A percentile compares a stretch with the other conserved stretches of the same genome.
phyloP scores from a whole-genome alignment of 1,140 invertebrate species.

The Brachionus sp. region DNA sequence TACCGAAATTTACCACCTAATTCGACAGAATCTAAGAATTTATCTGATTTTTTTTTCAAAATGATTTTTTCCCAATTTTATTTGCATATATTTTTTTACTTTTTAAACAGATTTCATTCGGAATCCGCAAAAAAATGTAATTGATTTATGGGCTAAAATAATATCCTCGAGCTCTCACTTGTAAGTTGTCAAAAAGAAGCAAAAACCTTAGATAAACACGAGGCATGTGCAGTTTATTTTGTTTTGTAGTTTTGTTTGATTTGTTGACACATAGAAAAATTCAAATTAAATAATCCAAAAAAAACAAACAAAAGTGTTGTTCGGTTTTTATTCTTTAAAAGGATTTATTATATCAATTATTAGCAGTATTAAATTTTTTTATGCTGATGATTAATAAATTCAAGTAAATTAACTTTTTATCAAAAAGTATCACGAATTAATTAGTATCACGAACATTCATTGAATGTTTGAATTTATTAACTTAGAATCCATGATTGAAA shows the following conservation, averaged over 20 bases:
- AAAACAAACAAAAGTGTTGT: not conserved
- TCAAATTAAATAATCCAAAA: not conserved
- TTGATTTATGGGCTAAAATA: not conserved
- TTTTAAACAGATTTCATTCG: not conserved
- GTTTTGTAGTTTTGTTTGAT: not conserved
- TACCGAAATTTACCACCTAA: not conserved
- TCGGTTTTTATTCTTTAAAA: not conserved
- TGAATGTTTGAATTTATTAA: not conserved
- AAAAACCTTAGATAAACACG: not conserved
- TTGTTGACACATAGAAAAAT: not conserved
- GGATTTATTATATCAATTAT: not conserved
- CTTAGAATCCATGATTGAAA: too few species aligned
- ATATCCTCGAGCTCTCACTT: conserved; percentile 10
- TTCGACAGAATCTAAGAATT: not conserved
- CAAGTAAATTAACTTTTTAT: not conserved
- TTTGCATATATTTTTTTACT: not conserved
- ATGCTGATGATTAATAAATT: not conserved
- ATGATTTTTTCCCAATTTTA: not conserved
- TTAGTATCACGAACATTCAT: not conserved
- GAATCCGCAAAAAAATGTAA: not conserved
- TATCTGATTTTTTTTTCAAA: not conserved
- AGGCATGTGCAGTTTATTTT: conserved; percentile 7
- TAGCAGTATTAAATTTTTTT: not conserved
- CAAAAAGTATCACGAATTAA: not conserved
- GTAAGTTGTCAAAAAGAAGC: not conserved